Evolutionary conservation across 2,888 invertebrate genomes (phyloP), one percentile per base, ranked within the genome.

Genomic region (Corythucha ciliata): DNA sequence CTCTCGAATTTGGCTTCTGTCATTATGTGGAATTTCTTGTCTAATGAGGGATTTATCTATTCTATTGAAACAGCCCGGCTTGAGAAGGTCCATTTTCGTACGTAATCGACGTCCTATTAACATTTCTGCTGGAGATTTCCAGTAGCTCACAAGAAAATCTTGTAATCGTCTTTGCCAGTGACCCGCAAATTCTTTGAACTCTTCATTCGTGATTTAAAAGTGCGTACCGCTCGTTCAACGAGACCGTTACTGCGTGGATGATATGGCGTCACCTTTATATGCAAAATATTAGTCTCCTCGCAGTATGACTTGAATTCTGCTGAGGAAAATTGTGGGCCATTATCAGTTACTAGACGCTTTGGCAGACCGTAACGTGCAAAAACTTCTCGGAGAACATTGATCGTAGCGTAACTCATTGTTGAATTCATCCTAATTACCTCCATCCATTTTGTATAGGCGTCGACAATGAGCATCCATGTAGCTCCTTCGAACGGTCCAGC

Each of bases 171-270:
- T 54, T 29, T 53, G 53, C 32, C 48, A 49, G 36, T 52, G 51
- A 42, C 34, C 49, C 34, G 32, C 22, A 4, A 25, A n/a, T n/a
- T 33, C 40, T 36, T 16, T 18, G 52, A n/a, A 12, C 50, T 41
- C 21, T 37, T 39, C 16, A 58, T 41, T 18, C 37, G 14, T 41
- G 51, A 36, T 51, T 62, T 62, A 34, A 61, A 48, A 10, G 57
- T 60, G 54, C 61, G 59, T 4, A 62, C 59, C 37, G 57, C 59
- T 25, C 60, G 53, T 54, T 63, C 62, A 2, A 60, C 61, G 45
- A 59, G 58, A 16, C 34, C 61, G 47, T 63, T 63, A 18, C 58
- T 57, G 29, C 55, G 41, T 14, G 58, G 58, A 40, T 57, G 59
- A 22, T 58, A 58, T 2, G 58, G 58, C 14, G 58, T 46, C 4